Conservation (phyloP, 2,888 invertebrate genomes). For the Amitus sp. region DNA sequence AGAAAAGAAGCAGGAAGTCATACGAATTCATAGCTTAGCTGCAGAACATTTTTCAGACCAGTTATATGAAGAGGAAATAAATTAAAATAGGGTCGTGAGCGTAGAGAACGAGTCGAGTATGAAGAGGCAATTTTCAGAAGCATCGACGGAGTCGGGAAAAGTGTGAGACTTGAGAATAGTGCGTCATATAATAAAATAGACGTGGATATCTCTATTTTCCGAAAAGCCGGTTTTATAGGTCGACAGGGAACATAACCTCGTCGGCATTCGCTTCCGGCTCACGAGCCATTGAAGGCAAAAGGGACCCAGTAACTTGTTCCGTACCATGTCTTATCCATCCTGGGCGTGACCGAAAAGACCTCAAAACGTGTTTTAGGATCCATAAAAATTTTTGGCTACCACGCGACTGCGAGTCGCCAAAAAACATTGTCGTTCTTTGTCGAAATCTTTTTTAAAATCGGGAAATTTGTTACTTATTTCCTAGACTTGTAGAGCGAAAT, state of each 20-base stretch:
- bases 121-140: no score
- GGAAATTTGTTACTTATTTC: no score
- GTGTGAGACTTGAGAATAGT: no score
- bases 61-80: no score
- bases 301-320: conserved; percentile 1
- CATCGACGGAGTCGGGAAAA: no score
- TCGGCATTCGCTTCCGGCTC: background rate
- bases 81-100: no score
- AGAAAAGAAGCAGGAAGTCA: no score
- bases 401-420: background rate
- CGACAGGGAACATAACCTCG: background rate
- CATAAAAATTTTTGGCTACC: background rate
- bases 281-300: background rate
- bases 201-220: background rate
- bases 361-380: background rate
- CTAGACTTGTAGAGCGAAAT: no score
- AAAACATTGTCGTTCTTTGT: background rate
- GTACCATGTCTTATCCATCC: background rate
- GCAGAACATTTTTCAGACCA: no score
- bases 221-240: background rate
- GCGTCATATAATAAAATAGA: no score
- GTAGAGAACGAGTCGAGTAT: no score
- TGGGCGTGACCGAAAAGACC: background rate
- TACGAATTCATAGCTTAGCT: no score
- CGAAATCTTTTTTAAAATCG: background rate